Evolutionary conservation across 2,797 vertebrate species (phyloP), one percentile per base, ranked within the genome.

Genomic region (Streptopelia turtur): DNA sequence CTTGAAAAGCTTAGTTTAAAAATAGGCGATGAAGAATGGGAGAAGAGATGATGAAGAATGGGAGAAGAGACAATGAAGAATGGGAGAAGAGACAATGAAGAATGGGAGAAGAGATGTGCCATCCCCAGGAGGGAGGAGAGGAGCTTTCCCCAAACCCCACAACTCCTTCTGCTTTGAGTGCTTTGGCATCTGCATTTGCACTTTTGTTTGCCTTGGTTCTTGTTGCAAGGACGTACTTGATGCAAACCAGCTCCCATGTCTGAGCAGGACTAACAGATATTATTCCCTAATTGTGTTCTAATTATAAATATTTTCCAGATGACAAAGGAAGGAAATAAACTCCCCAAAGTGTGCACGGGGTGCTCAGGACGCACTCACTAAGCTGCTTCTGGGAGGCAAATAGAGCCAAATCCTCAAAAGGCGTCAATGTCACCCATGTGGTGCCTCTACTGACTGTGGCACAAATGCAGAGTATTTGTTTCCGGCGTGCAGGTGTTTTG

Each of bases 341-440:
- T n/a, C 56, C 9, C 30, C 0, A 1, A 39, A 53, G 35, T 0
- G 0, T 13, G 28, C 43, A 11, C 16, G 15, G n/a, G 10, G 33
- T 50, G 60, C 53, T 72, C 28, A 20, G 79, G 49, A 35, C 2
- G 6, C 2, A 0, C 23, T 28, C 21, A 10, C 18, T 60, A 23
- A 7, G 31, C 39, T 55, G 61, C 50, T 72, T 25, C 68, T 41
- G 25, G 53, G 41, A 45, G 47, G 27, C 23, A 52, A 14, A 23
- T 2, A 47, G 37, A 57, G 27, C 27, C 43, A 15, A 41, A 76
- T 23, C 47, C 47, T 56, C 30, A 24, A 15, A 28, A 82, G 31
- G 33, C 49, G 35, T n/a, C 0, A 0, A 3, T 20, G 17, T 71
- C 59, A 39, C 28, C 39, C 2, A 0, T 2, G 53, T 5, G 24